Percentiles rank a stretch among this genome's conserved stretches.
These are phyloP conservation scores for Diprion similis DNA, from an alignment of 1,140 invertebrate genomes.

Conservation along the genomic window DNA sequence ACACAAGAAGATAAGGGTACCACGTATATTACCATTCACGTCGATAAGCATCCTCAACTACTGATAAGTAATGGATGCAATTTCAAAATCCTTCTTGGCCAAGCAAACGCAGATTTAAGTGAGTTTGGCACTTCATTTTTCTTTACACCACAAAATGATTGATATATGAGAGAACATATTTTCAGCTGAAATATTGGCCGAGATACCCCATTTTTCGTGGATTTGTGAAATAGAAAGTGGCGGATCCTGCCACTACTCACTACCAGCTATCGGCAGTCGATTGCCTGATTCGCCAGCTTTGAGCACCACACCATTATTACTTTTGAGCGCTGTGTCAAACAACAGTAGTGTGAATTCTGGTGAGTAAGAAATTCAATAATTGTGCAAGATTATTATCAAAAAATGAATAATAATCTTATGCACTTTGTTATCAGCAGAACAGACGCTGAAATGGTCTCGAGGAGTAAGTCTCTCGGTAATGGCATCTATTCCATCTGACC, in stretches of 20 bases:
- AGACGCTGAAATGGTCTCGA: conserved; percentile 48
- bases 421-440: conserved; percentile 23
- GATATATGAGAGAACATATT: not conserved
- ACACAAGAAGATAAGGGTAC: conserved; percentile 65
- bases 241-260: conserved; percentile 46
- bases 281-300: conserved; percentile 48
- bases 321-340: conserved; percentile 38
- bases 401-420: conserved; percentile 29
- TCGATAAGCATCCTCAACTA: conserved; percentile 66
- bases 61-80: conserved; percentile 62
- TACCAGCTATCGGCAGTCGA: conserved; percentile 47
- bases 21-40: conserved; percentile 65
- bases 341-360: conserved; percentile 31
- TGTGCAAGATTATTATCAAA: conserved; percentile 34
- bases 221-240: conserved; percentile 50
- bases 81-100: conserved; percentile 52
- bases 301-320: conserved; percentile 35
- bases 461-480: conserved; percentile 44
- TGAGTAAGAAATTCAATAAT: conserved; percentile 27
- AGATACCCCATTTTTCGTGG: conserved; percentile 53
- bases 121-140: conserved; percentile 10
- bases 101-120: conserved; percentile 44
- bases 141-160: not conserved
- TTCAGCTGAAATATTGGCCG: conserved; percentile 40
- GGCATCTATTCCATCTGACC: conserved; percentile 55